These are phyloP conservation scores for Euzophera pinguis DNA, from an alignment of 2,888 invertebrate species.

Conservation along the genomic window DNA sequence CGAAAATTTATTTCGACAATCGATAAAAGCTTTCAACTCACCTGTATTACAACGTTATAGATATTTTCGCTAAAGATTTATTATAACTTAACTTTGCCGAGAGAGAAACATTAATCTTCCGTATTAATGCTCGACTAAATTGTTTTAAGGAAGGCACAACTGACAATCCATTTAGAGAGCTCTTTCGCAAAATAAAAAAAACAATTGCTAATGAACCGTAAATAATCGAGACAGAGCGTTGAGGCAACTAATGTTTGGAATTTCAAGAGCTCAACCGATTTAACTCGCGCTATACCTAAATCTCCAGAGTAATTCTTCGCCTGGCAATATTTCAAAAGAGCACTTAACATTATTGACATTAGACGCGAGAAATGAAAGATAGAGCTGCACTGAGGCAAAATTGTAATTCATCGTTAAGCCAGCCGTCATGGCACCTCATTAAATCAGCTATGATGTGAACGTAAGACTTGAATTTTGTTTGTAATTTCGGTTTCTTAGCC, in stretches of 20 bases:
- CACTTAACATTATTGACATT: conserved; percentile 56
- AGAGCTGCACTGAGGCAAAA: conserved; percentile 31
- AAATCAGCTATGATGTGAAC: conserved; percentile 25
- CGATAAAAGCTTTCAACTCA: conserved; percentile 46
- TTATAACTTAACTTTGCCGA: conserved; percentile 49
- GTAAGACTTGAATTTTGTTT: conserved; percentile 18
- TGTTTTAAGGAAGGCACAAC: conserved; percentile 48
- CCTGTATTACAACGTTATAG: conserved; percentile 31
- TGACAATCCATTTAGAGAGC: conserved; percentile 57
- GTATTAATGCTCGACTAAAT: conserved; percentile 49
- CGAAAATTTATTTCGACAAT: conserved; percentile 48
- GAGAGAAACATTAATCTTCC: conserved; percentile 52
- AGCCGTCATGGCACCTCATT: conserved; percentile 25
- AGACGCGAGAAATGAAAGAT: conserved; percentile 34
- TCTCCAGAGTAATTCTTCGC: conserved; percentile 32
- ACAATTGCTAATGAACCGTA: conserved; percentile 58
- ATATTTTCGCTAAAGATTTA: conserved; percentile 47
- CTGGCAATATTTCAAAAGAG: conserved; percentile 64
- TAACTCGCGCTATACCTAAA: conserved; percentile 34
- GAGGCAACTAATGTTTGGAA: conserved; percentile 42
- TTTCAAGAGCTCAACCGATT: conserved; percentile 38
- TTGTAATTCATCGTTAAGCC: conserved; percentile 30
- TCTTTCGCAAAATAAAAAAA: conserved; percentile 47
- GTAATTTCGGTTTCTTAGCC: conserved; percentile 11
- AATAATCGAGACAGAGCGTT: conserved; percentile 45